Conservation (phyloP, 2,888 invertebrate species). For the Lasius fuliginosus region DNA sequence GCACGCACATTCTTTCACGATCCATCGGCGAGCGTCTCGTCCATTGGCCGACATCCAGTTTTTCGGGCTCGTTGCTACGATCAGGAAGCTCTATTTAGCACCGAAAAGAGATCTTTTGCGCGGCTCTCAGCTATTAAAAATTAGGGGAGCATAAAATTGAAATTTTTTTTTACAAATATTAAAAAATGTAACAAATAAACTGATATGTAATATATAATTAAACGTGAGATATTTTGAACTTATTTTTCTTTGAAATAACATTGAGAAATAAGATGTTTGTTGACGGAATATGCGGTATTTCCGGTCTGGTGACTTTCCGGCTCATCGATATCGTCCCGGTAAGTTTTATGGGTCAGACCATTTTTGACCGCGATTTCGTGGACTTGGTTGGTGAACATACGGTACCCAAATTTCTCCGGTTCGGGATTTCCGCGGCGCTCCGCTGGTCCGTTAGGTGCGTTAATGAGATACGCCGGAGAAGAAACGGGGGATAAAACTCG, state of each 20-base stretch:
- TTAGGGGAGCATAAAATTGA: background rate
- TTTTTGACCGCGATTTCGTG: conserved; percentile 39
- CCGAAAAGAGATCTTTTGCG: background rate
- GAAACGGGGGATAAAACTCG: conserved; percentile 21
- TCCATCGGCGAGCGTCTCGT: conserved; percentile 17
- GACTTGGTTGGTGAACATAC: conserved; percentile 23
- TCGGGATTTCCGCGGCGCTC: background rate
- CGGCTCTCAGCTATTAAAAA: background rate
- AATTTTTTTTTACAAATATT: background rate
- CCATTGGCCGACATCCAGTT: conserved; percentile 50
- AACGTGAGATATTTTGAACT: background rate
- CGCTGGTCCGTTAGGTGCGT: conserved; percentile 31
- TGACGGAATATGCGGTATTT: background rate
- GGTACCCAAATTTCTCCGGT: conserved; percentile 41
- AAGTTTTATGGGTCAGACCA: conserved; percentile 18
- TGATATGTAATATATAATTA: background rate
- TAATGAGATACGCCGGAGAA: conserved; percentile 39
- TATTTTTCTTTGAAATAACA: background rate
- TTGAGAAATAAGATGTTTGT: background rate
- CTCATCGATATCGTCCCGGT: background rate
- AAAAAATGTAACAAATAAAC: background rate
- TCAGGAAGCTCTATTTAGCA: background rate
- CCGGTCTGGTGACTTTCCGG: background rate
- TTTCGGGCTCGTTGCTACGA: conserved; percentile 7
- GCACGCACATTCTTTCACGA: conserved; percentile 62